Base-by-base conservation (phyloP, 2,113 vertebrate genomes). In the Nycticryphes semicollaris region DNA sequence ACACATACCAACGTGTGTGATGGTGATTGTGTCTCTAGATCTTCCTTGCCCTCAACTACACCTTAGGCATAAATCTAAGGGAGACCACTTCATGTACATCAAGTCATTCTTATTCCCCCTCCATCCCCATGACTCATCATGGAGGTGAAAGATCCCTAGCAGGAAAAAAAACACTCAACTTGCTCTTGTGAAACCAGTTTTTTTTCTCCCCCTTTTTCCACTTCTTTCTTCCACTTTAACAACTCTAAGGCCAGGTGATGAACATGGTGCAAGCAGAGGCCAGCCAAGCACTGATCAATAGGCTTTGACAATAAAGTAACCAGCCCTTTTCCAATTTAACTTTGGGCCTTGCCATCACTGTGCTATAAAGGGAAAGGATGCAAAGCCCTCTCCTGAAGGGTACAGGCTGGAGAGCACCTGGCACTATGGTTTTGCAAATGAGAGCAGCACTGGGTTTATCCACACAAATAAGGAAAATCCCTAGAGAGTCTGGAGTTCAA, bases 261-360 rank as follows among this genome's bases (percentile, higher is more conserved):
- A 77, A 59, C 43, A 9, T 0, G 8, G 84, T 43, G 54, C 67
- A 74, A 53, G 73, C 73, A 84, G 74, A 80, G 78, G 63, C 78
- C 92, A 94, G 92, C 66, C 82, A 75, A 57, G 70, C 84, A 62
- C 66, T 79, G 91, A 95, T 93, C 89, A 73, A 85, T 47, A 73
- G 53, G 10, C 28, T 35, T 39, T 69, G 74, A 87, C 70, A 85
- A 79, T 20, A 41, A 69, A 93, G 53, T 35, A 45, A 93, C 51
- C 69, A 72, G 53, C 21, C 62, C 31, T 73, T 96, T 88, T 22
- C 27, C 74, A 73, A 2, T 53, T 85, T 27, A 16, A 50, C 47
- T 90, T 23, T 17, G 75, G 91, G 84, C 41, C 39, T 72, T 91
- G 66, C 77, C 64, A 59, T 22, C 3, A 10, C 54, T n/a, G 27